Evolutionary conservation across 2,113 vertebrate species (phyloP).

Genomic region (Cariama cristata): DNA sequence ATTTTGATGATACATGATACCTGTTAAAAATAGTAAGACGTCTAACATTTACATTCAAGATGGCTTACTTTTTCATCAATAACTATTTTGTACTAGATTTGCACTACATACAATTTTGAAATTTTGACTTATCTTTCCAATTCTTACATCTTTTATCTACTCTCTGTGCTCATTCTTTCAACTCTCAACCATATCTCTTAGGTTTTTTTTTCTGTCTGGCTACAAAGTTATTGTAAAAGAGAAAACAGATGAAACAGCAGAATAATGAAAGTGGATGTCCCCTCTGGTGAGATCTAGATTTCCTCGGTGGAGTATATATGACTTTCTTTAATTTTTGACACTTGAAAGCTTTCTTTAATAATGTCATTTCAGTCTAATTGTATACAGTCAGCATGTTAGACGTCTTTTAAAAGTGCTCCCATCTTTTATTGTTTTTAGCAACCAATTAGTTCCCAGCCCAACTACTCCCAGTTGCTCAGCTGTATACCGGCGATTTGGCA

Average conservation of each 20-base stretch:
- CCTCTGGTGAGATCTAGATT: not conserved
- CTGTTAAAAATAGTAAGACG: not conserved
- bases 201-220: not conserved
- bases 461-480: not conserved
- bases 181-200: not conserved
- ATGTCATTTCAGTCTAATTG: not conserved
- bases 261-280: not conserved
- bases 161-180: slow-evolving; percentile 17
- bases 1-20: not conserved
- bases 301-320: not conserved
- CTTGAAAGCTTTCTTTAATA: slow-evolving; percentile 6
- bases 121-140: not conserved
- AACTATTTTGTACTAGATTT: not conserved
- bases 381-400: not conserved
- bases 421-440: not conserved
- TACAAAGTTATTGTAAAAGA: not conserved
- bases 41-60: not conserved
- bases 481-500: not conserved
- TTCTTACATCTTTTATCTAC: not conserved
- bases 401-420: not conserved
- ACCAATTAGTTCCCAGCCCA: not conserved
- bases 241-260: not conserved
- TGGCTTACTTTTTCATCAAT: not conserved
- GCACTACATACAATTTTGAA: not conserved
- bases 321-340: slow-evolving; percentile 12